Evolutionary conservation across 2,113 vertebrate species (phyloP).

Genomic region (Probosciger aterrimus): DNA sequence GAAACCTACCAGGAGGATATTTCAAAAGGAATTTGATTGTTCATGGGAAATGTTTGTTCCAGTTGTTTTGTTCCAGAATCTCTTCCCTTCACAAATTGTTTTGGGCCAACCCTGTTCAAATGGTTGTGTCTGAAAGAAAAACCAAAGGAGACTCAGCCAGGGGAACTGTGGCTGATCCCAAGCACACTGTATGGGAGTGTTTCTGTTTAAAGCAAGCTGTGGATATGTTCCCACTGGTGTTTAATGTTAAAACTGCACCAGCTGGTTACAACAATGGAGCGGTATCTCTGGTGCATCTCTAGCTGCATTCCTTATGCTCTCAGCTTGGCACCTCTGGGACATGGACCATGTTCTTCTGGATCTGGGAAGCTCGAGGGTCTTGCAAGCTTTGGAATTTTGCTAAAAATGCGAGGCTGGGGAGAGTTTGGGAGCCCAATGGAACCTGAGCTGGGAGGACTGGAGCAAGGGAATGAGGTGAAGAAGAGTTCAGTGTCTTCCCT

Average conservation of each 20-base stretch:
- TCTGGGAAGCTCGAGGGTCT: background rate
- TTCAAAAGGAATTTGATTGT: background rate
- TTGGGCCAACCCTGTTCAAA: background rate
- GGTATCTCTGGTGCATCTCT: background rate
- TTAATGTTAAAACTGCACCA: background rate
- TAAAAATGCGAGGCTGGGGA: background rate
- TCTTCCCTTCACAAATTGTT: background rate
- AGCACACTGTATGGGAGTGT: background rate
- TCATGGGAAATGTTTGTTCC: background rate
- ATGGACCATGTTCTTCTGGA: rapidly evolving
- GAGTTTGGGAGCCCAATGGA: background rate
- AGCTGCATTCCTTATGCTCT: background rate
- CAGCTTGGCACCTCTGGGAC: background rate
- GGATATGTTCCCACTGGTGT: background rate
- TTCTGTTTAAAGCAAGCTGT: background rate
- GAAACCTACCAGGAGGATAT: background rate
- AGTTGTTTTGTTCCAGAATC: background rate
- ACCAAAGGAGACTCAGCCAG: background rate
- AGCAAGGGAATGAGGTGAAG: background rate
- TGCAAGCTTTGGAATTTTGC: background rate
- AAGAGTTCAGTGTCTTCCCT: background rate
- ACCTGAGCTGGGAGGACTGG: background rate
- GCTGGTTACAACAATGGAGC: background rate
- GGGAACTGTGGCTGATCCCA: background rate
- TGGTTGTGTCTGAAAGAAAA: background rate